Conservation (phyloP, 2,113 vertebrate genomes). For the Triplophysa siluroides region DNA sequence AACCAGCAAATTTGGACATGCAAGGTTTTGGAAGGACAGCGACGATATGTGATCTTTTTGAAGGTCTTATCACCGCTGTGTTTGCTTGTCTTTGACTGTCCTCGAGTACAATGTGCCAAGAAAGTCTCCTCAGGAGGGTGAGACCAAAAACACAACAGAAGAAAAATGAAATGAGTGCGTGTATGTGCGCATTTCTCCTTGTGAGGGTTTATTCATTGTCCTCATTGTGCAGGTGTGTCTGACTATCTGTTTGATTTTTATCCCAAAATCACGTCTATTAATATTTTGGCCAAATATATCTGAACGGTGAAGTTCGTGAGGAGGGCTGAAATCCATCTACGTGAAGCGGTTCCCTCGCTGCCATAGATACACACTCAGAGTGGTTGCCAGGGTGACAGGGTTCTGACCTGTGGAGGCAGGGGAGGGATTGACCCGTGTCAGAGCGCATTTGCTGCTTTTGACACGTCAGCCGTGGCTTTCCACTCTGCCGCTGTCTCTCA, state of each 20-base stretch:
- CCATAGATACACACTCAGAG: constrained; percentile 8
- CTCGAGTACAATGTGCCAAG: neutral
- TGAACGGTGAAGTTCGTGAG: neutral
- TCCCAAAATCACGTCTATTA: neutral
- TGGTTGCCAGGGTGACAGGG: constrained; percentile 38
- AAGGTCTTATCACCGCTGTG: neutral
- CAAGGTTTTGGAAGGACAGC: too few relatives aligned
- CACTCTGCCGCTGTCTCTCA: constrained; percentile 33
- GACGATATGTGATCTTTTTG: constrained; percentile 12
- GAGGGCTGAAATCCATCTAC: constrained; percentile 1
- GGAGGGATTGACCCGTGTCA: constrained; percentile 52
- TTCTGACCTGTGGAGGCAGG: constrained; percentile 34
- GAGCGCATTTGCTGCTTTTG: constrained; percentile 36
- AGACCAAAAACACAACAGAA: neutral
- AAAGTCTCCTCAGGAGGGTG: neutral
- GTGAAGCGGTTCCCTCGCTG: neutral
- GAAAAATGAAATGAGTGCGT: neutral
- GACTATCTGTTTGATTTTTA: neutral
- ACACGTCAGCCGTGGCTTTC: constrained; percentile 26
- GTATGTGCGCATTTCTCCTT: neutral
- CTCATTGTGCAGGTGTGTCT: neutral
- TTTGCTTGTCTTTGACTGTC: neutral
- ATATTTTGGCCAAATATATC: neutral
- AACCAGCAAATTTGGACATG: too few relatives aligned
- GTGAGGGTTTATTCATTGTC: neutral